Evolutionary conservation across 2,113 vertebrate genomes (phyloP).

Genomic region (Rhadina sibilatrix): DNA sequence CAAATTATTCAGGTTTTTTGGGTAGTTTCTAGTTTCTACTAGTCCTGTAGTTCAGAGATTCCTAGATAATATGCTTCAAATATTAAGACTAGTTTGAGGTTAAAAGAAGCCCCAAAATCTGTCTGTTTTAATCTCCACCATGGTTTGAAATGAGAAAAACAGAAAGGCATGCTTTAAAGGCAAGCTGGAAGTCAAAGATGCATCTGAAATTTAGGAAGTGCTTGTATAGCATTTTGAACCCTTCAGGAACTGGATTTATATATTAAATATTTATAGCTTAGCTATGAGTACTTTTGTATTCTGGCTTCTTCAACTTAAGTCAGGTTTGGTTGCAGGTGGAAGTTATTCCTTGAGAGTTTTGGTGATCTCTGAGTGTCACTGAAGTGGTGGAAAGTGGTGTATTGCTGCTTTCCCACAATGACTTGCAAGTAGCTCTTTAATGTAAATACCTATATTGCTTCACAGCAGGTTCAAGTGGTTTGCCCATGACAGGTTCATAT

Average conservation of each 20-base stretch:
- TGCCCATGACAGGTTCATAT: background rate
- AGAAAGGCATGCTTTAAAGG: background rate
- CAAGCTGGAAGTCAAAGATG: background rate
- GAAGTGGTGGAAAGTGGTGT: background rate
- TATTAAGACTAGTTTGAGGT: conserved; percentile 12
- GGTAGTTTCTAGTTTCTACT: background rate
- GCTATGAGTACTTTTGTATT: background rate
- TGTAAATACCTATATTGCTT: background rate
- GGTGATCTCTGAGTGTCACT: background rate
- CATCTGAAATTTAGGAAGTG: background rate
- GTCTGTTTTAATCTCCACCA: background rate
- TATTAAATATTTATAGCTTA: background rate
- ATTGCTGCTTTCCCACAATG: background rate
- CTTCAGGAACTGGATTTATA: background rate
- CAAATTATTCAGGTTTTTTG: conserved; percentile 48
- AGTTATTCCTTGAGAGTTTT: background rate
- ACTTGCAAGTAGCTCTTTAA: background rate
- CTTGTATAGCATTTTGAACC: background rate
- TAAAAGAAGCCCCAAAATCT: conserved; percentile 9
- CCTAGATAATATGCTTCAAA: conserved; percentile 22
- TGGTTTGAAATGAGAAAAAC: conserved; percentile 30
- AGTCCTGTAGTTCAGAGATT: background rate
- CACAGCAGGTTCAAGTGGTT: background rate
- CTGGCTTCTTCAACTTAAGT: background rate
- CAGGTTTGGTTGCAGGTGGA: background rate